Conservation (phyloP, 2,888 invertebrate genomes). For the Caenorhabditis sulstoni region DNA sequence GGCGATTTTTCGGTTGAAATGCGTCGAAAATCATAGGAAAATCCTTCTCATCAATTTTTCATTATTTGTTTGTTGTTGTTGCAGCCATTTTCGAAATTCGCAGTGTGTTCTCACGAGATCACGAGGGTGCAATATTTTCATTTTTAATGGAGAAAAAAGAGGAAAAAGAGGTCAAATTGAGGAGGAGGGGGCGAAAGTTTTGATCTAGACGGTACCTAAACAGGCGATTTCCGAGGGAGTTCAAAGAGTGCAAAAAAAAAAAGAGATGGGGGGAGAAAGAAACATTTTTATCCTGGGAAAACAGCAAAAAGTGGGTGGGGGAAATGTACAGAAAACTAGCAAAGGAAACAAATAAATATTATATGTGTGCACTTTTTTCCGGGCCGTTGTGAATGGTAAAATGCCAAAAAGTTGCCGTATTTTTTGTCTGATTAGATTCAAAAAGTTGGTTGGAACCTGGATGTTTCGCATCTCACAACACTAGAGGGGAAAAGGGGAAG, state of each 20-base stretch:
- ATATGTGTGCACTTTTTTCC: no score
- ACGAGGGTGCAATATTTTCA: constrained; percentile 39
- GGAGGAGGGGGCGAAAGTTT: constrained; percentile 1
- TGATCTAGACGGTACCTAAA: constrained; percentile 31
- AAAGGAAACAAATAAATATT: not conserved
- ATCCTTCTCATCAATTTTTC: constrained; percentile 29
- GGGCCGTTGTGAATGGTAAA: not conserved
- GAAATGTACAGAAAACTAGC: constrained; percentile 12
- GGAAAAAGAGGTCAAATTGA: constrained; percentile 14
- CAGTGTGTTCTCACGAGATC: no score
- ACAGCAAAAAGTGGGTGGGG: not conserved
- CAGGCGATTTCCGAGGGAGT: not conserved
- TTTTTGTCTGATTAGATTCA: constrained; percentile 16
- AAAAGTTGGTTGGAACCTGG: constrained; percentile 7
- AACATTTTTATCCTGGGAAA: not conserved
- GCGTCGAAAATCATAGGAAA: not conserved
- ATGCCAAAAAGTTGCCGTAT: constrained; percentile 18
- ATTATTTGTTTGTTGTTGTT: constrained; percentile 16
- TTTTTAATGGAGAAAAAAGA: constrained; percentile 17
- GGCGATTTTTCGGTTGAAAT: not conserved
- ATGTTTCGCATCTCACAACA: constrained; percentile 45
- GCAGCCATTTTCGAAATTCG: no score
- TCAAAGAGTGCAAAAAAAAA: not conserved
- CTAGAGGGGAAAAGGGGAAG: no score
- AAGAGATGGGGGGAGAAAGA: not conserved